These are phyloP conservation scores for Chloroceryle inda DNA, from an alignment of 2,797 vertebrate species.

Conservation along the genomic window DNA sequence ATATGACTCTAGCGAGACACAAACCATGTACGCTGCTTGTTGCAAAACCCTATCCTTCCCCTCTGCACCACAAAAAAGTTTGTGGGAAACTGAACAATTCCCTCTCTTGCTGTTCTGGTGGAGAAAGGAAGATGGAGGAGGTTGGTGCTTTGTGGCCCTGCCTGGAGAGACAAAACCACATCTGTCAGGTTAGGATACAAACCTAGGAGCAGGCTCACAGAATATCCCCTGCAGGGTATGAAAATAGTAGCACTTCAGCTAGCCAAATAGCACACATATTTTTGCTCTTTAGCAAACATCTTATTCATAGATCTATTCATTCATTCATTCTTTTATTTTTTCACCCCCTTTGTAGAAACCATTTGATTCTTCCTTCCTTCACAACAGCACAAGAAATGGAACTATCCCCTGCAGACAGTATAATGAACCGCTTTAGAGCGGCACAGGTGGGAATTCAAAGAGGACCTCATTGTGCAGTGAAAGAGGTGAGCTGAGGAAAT, in stretches of 20 bases:
- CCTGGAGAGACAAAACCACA: conserved; percentile 47
- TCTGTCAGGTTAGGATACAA: conserved; percentile 50
- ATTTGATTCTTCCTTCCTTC: conserved; percentile 9
- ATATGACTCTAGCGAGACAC: not conserved
- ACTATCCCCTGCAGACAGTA: not conserved
- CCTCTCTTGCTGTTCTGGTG: not conserved
- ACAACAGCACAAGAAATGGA: conserved; percentile 2
- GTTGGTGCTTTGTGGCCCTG: not conserved
- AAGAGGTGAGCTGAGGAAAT: not conserved
- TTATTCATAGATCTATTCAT: conserved; percentile 69
- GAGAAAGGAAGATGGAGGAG: not conserved
- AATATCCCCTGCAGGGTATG: conserved; percentile 38
- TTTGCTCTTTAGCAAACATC: conserved; percentile 46
- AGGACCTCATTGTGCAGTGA: not conserved
- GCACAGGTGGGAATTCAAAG: not conserved
- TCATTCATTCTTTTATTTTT: conserved; percentile 56
- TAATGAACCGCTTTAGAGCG: not conserved
- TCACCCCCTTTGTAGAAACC: conserved; percentile 9
- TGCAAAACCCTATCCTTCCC: conserved; percentile 21
- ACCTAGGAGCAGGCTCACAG: conserved; percentile 17
- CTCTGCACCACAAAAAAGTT: conserved; percentile 18
- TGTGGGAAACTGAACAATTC: conserved; percentile 12
- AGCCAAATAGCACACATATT: conserved; percentile 53
- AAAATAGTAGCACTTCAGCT: conserved; percentile 60
- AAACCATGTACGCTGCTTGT: not conserved